Evolutionary conservation across 2,888 invertebrate species (phyloP).

Genomic region (Drosophila sordidula): DNA sequence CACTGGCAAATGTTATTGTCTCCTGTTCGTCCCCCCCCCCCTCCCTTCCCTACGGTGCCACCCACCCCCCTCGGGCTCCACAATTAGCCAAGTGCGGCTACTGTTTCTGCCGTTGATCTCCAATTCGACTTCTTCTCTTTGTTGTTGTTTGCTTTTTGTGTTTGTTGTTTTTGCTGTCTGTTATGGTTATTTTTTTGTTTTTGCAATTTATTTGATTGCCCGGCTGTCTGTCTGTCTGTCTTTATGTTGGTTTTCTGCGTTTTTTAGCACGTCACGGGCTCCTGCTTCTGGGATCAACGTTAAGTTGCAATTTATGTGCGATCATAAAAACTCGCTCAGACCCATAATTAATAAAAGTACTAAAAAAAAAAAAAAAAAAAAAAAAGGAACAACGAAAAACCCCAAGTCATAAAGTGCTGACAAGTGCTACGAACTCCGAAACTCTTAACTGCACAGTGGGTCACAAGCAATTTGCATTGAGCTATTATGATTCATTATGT

Average conservation of each 20-base stretch:
- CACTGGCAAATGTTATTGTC: conserved; percentile 60
- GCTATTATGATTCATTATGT: not conserved
- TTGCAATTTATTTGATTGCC: conserved; percentile 79
- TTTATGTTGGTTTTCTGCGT: conserved; percentile 12
- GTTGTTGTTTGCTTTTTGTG: conserved; percentile 37
- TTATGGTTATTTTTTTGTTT: conserved; percentile 20
- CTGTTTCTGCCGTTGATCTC: conserved; percentile 53
- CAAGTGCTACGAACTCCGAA: conserved; percentile 51
- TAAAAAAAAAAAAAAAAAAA: conserved; percentile 16
- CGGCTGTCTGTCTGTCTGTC: conserved; percentile 4
- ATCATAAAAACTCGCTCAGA: conserved; percentile 73
- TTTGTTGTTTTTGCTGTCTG: conserved; percentile 12
- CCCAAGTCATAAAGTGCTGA: conserved; percentile 64
- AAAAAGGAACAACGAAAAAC: conserved; percentile 10
- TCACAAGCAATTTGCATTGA: conserved; percentile 11
- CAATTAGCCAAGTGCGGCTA: conserved; percentile 55
- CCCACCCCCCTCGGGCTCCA: conserved; percentile 1
- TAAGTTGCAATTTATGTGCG: conserved; percentile 76
- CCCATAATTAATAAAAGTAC: conserved; percentile 73
- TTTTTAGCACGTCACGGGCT: conserved; percentile 51
- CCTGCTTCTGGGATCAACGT: conserved; percentile 53
- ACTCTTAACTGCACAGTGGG: conserved; percentile 8
- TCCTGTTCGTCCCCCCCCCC: conserved; percentile 10
- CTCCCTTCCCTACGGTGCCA: no score
- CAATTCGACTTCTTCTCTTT: conserved; percentile 35